A percentile compares a stretch with the other conserved stretches of the same genome.
These are phyloP conservation scores for Probaryconus sp. DNA, from an alignment of 1,140 invertebrate genomes.

Conservation along the genomic window DNA sequence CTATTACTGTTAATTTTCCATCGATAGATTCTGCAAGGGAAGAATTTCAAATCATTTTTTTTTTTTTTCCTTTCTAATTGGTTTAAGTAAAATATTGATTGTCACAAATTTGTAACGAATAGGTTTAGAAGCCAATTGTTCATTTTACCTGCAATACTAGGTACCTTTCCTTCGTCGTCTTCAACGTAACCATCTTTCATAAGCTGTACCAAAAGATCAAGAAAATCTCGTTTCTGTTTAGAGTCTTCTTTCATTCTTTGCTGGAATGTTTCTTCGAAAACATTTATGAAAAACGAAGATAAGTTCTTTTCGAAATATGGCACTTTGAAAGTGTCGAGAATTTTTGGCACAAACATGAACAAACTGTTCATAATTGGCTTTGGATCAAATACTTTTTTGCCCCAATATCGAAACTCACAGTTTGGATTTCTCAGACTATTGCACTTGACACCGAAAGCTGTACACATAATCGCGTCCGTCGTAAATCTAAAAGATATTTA, in stretches of 20 bases:
- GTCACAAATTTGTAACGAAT: background rate
- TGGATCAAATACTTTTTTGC: slow-evolving; percentile 62
- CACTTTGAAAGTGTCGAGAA: slow-evolving; percentile 53
- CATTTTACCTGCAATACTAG: slow-evolving; percentile 68
- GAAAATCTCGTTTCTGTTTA: slow-evolving; percentile 73
- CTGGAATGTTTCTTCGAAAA: slow-evolving; percentile 78
- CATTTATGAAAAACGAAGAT: slow-evolving; percentile 57
- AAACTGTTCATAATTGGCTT: slow-evolving; percentile 47
- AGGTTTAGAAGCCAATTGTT: slow-evolving; percentile 1
- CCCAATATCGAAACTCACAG: slow-evolving; percentile 64
- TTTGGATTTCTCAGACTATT: slow-evolving; percentile 65
- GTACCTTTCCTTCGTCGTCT: slow-evolving; percentile 50
- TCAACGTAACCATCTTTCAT: slow-evolving; percentile 61
- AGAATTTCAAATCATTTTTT: background rate
- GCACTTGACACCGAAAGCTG: slow-evolving; percentile 67
- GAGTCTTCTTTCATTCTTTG: slow-evolving; percentile 74
- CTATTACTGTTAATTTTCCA: slow-evolving; percentile 55
- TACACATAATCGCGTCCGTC: slow-evolving; percentile 66
- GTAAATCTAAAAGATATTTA: slow-evolving; percentile 50
- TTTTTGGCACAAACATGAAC: slow-evolving; percentile 48
- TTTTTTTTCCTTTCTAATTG: background rate
- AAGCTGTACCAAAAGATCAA: slow-evolving; percentile 66
- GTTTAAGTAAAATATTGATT: background rate
- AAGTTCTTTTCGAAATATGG: slow-evolving; percentile 37
- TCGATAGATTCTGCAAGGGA: slow-evolving; percentile 61